Evolutionary conservation across 2,797 vertebrate species (phyloP).

Genomic region (Pristis pectinata): DNA sequence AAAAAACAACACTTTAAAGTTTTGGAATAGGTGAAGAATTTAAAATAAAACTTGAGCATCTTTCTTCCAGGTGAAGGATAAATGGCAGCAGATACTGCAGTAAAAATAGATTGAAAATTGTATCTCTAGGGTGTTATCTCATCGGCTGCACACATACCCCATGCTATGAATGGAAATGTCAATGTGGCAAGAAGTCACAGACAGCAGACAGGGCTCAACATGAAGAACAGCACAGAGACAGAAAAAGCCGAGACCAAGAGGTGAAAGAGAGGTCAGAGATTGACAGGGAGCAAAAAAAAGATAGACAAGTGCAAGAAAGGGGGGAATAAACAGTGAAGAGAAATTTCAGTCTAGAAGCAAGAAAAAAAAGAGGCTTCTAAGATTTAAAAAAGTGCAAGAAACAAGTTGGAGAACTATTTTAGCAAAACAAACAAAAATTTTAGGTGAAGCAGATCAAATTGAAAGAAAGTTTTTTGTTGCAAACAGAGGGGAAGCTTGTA

Average conservation of each 20-base stretch:
- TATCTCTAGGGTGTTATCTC: conserved; percentile 8
- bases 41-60: background rate
- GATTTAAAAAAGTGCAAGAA: background rate
- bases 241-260: background rate
- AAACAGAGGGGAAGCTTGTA: background rate
- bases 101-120: conserved; percentile 12
- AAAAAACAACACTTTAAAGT: background rate
- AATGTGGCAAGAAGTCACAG: conserved; percentile 14
- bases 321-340: background rate
- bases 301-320: background rate
- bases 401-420: background rate
- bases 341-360: background rate
- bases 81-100: background rate
- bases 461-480: background rate
- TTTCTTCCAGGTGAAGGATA: background rate
- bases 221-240: background rate
- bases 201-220: background rate
- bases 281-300: conserved; percentile 6
- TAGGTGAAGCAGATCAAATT: background rate
- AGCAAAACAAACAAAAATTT: background rate
- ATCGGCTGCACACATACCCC: background rate
- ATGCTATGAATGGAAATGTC: conserved; percentile 26
- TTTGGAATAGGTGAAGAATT: background rate
- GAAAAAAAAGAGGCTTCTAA: background rate
- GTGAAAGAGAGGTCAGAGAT: background rate